Conservation (phyloP, 2,113 vertebrate genomes). For the Nettapus auritus region DNA sequence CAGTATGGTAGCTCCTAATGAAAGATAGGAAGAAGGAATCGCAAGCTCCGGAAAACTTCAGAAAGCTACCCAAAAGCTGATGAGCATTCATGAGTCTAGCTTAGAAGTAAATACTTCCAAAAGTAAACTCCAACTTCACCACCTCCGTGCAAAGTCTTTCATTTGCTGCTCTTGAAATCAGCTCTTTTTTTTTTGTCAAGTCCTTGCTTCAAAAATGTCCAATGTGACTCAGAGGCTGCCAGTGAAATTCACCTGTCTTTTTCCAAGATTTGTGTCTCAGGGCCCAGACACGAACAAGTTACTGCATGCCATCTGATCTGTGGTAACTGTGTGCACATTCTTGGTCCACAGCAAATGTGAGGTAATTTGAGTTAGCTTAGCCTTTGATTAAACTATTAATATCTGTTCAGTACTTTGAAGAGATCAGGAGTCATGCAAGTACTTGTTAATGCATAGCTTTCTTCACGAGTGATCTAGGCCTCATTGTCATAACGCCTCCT, state of each 20-base stretch:
- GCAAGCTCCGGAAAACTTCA: neutral
- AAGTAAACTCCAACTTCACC: neutral
- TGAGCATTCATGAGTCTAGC: neutral
- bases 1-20: neutral
- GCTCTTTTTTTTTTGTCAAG: neutral
- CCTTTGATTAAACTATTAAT: slow-evolving; percentile 71
- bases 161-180: neutral
- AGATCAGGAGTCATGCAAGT: neutral
- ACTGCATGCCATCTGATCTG: slow-evolving; percentile 55
- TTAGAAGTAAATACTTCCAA: neutral
- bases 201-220: neutral
- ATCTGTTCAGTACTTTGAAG: slow-evolving; percentile 58
- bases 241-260: slow-evolving; percentile 61
- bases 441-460: neutral
- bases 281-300: slow-evolving; percentile 22
- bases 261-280: slow-evolving; percentile 54
- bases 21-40: neutral
- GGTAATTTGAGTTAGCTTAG: slow-evolving; percentile 66
- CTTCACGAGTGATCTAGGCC: neutral
- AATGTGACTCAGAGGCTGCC: neutral
- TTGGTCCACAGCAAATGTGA: slow-evolving; percentile 61
- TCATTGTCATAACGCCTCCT: rapidly evolving
- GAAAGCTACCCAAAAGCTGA: neutral
- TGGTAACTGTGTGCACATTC: slow-evolving; percentile 34
- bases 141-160: neutral